phyloP scores from a whole-genome alignment of 2,797 vertebrate genomes.

The Lacerta viridis region DNA sequence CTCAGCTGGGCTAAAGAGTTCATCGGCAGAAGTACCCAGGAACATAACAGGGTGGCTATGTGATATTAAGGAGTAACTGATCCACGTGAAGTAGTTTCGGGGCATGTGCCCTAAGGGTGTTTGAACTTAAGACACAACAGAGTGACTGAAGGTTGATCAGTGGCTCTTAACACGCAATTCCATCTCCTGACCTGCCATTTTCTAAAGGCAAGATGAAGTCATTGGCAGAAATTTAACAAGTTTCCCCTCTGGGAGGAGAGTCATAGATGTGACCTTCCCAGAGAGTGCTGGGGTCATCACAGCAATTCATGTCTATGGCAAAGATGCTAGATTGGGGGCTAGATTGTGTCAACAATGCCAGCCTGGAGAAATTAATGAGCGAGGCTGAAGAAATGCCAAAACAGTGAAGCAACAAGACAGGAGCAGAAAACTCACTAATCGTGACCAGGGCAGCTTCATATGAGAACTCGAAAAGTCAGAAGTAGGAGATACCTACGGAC shows the following conservation, averaged over 20 bases:
- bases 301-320: not conserved
- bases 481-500: not conserved
- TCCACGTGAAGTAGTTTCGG: not conserved
- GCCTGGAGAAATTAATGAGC: not conserved
- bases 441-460: too few relatives aligned
- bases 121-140: not conserved
- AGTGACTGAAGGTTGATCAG: not conserved
- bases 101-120: not conserved
- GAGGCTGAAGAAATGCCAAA: not conserved
- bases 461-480: not conserved
- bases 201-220: not conserved
- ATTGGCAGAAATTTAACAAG: not conserved
- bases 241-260: not conserved
- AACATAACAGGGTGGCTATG: not conserved
- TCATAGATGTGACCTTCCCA: not conserved
- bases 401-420: not conserved
- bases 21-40: not conserved
- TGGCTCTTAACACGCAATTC: not conserved
- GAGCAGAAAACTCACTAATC: not conserved
- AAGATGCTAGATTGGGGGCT: not conserved
- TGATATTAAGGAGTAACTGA: not conserved
- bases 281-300: not conserved
- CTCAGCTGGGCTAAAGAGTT: too few relatives aligned
- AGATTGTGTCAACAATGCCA: not conserved
- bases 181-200: constrained; percentile 7